phyloP scores from a whole-genome alignment of 2,888 invertebrate species.

The Cataglyphis rosenhaueri region DNA sequence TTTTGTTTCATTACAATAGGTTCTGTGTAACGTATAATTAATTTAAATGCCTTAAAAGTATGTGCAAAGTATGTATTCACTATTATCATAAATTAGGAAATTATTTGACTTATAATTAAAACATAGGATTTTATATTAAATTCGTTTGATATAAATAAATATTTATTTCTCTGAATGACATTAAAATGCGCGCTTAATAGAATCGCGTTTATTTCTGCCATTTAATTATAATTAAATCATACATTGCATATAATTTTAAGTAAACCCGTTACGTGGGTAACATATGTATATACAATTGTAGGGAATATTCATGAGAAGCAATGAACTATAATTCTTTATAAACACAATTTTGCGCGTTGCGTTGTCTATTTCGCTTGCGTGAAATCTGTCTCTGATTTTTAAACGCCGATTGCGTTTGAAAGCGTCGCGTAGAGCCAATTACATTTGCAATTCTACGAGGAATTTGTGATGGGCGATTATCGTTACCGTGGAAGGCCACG shows the following conservation, averaged over 20 bases:
- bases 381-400: constrained; percentile 12
- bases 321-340: neutral
- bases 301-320: neutral
- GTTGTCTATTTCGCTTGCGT: neutral
- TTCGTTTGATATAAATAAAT: neutral
- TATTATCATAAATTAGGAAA: neutral
- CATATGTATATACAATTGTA: neutral
- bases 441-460: constrained; percentile 30
- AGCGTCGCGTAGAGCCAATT: neutral
- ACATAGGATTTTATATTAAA: too few relatives aligned
- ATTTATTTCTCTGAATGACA: neutral
- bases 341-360: neutral
- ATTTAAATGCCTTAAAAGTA: neutral
- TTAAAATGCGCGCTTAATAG: neutral
- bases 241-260: neutral
- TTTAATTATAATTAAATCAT: neutral
- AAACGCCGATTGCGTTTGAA: neutral
- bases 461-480: constrained; percentile 13
- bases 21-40: neutral
- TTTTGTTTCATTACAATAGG: neutral
- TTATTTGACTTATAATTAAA: too few relatives aligned
- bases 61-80: neutral
- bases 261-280: neutral
- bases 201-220: neutral
- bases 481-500: neutral